Percentiles rank a stretch among this genome's conserved stretches.
These are phyloP conservation scores for Tenthredo mesomela DNA, from an alignment of 2,888 invertebrate species.

Conservation along the genomic window DNA sequence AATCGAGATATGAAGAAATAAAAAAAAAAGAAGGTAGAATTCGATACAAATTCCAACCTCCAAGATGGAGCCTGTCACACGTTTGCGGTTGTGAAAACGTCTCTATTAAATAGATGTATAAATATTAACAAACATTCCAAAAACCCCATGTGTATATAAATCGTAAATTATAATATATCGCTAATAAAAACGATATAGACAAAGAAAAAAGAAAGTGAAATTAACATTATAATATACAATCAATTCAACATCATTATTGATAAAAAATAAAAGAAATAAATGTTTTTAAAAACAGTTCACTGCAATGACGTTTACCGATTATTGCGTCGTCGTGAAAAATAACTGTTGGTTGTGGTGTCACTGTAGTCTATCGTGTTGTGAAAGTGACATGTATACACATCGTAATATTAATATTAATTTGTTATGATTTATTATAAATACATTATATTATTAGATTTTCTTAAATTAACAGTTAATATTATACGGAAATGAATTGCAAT, in stretches of 20 bases:
- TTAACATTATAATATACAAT: not conserved
- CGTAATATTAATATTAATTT: conserved; percentile 55
- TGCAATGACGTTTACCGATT: conserved; percentile 17
- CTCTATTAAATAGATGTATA: conserved; percentile 20
- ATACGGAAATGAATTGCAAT: conserved; percentile 76
- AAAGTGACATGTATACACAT: not conserved
- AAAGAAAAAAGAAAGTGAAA: not conserved
- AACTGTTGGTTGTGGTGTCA: not conserved
- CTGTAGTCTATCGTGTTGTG: not conserved
- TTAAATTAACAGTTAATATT: conserved; percentile 59
- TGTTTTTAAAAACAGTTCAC: not conserved
- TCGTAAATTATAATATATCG: not conserved
- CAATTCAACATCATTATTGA: not conserved
- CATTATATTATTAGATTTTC: too few relatives aligned
- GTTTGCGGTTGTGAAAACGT: conserved; percentile 43
- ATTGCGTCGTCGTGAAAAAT: not conserved
- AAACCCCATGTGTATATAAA: not conserved
- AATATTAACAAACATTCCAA: conserved; percentile 27
- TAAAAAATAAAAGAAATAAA: not conserved
- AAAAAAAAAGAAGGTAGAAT: not conserved
- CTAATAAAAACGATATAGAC: too few relatives aligned
- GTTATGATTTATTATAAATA: conserved; percentile 66
- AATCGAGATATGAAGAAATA: not conserved
- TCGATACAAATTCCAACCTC: conserved; percentile 32
- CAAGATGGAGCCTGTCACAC: conserved; percentile 60